Conservation (phyloP, 2,888 invertebrate species). For the Sussaba pulchella region DNA sequence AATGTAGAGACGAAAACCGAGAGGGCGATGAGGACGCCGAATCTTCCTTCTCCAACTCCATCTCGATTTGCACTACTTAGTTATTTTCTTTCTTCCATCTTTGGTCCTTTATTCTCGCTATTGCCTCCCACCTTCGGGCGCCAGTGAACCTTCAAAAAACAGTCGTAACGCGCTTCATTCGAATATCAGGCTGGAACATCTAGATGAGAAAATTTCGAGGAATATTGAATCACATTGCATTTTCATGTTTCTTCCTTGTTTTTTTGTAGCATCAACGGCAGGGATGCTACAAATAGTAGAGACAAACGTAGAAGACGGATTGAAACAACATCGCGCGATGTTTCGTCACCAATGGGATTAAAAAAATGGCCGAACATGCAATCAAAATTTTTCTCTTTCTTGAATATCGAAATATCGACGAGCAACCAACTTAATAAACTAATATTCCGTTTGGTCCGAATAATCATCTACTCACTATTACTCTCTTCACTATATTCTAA, state of each 20-base stretch:
- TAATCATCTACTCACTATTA: too few species aligned
- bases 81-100: background rate
- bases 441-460: too few species aligned
- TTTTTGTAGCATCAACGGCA: background rate
- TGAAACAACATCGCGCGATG: too few species aligned
- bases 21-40: conserved; percentile 29
- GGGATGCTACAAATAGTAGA: too few species aligned
- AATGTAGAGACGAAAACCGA: conserved; percentile 22
- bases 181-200: conserved; percentile 39
- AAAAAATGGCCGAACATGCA: background rate
- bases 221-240: conserved; percentile 32
- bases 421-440: too few species aligned
- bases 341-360: too few species aligned
- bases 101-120: conserved; percentile 1
- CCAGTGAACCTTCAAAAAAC: conserved; percentile 27
- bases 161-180: conserved; percentile 44
- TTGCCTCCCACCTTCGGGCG: background rate
- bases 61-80: conserved; percentile 58
- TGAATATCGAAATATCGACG: background rate
- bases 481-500: too few species aligned
- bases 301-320: too few species aligned
- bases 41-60: conserved; percentile 41
- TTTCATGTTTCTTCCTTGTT: conserved; percentile 2
- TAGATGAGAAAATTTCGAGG: background rate
- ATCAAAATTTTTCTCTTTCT: background rate